Evolutionary conservation across 2,888 invertebrate genomes (phyloP).

Genomic region (Polia nebulosa): DNA sequence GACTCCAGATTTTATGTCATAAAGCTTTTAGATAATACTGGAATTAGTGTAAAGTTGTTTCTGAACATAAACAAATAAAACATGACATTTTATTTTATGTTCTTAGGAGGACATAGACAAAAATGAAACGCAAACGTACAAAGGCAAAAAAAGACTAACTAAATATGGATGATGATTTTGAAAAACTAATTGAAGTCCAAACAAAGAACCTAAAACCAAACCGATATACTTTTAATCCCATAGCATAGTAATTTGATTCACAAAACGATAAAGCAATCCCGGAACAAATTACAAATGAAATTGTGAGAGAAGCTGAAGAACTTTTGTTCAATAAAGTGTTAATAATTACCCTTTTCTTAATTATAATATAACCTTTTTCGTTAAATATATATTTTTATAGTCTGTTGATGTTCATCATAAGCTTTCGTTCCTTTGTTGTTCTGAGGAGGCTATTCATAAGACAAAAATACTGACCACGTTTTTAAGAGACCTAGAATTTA

Average conservation of each 20-base stretch:
- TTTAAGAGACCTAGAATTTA: conserved; percentile 5
- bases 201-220: background rate
- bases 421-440: conserved; percentile 28
- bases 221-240: background rate
- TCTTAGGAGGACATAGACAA: background rate
- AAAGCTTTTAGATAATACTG: conserved; percentile 44
- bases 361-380: conserved; percentile 5
- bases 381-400: conserved; percentile 19
- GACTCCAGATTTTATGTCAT: conserved; percentile 52
- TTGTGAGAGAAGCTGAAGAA: conserved; percentile 8
- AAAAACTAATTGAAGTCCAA: background rate
- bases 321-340: background rate
- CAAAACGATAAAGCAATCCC: background rate
- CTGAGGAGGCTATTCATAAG: conserved; percentile 21
- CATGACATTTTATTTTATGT: conserved; percentile 6
- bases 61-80: conserved; percentile 17
- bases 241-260: conserved; percentile 12
- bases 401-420: conserved; percentile 25
- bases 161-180: background rate
- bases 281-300: conserved; percentile 7
- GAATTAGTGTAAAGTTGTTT: conserved; percentile 39
- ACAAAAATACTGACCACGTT: conserved; percentile 6
- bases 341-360: conserved; percentile 11
- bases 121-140: background rate
- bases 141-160: background rate